phyloP scores from a whole-genome alignment of 2,888 invertebrate species.

The Halocaridina rubra region DNA sequence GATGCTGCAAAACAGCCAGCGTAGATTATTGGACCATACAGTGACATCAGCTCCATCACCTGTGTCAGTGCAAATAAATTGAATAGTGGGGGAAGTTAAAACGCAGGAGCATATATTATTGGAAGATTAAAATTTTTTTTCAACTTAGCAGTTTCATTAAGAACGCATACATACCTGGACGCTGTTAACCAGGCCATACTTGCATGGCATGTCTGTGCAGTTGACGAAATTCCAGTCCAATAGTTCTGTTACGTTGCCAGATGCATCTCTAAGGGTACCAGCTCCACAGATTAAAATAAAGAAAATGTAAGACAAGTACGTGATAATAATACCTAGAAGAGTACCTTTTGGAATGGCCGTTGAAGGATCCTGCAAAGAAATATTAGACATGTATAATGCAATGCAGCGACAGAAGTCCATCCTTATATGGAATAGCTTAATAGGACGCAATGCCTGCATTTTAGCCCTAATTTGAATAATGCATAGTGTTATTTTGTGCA shows the following conservation, averaged over 20 bases:
- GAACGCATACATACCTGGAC: conserved; percentile 77
- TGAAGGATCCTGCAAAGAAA: conserved; percentile 80
- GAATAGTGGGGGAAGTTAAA: too few relatives aligned
- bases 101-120: too few relatives aligned
- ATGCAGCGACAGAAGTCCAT: too few relatives aligned
- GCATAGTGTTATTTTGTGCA: too few relatives aligned
- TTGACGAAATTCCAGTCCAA: conserved; percentile 70
- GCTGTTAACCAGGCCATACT: conserved; percentile 85
- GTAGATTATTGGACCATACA: conserved; percentile 90
- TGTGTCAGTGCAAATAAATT: too few relatives aligned
- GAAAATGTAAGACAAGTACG: conserved; percentile 86
- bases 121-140: too few relatives aligned
- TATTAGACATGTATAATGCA: too few relatives aligned
- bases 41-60: conserved; percentile 88
- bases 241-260: conserved; percentile 76
- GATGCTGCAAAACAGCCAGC: conserved; percentile 98
- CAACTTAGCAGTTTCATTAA: too few relatives aligned
- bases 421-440: too few relatives aligned
- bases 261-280: conserved; percentile 83
- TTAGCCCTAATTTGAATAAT: too few relatives aligned
- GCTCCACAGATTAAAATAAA: conserved; percentile 78
- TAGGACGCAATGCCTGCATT: too few relatives aligned
- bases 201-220: conserved; percentile 74
- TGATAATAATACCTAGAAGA: conserved; percentile 84
- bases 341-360: conserved; percentile 94